Evolutionary conservation across 1,140 invertebrate species (phyloP).

Genomic region (Plodia interpunctella): DNA sequence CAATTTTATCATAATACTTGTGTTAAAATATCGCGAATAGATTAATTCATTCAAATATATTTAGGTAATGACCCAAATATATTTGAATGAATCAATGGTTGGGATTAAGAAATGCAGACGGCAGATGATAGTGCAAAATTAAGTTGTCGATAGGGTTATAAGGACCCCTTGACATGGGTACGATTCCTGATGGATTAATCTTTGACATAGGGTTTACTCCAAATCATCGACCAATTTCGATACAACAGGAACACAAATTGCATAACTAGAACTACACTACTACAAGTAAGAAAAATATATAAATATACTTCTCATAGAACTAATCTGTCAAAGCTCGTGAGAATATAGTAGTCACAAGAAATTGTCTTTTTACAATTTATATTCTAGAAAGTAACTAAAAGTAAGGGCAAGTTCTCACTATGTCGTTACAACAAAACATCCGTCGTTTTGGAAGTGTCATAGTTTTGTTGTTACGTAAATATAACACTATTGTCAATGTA

Average conservation of each 20-base stretch:
- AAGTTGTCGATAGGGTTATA: not conserved
- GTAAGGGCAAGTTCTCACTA: not conserved
- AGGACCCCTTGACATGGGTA: not conserved
- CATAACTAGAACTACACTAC: slow-evolving; percentile 53
- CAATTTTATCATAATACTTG: not conserved
- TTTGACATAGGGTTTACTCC: slow-evolving; percentile 16
- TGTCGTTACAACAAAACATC: not conserved
- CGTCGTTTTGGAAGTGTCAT: not conserved
- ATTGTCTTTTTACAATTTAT: slow-evolving; percentile 68
- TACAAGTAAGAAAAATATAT: slow-evolving; percentile 75
- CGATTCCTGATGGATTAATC: not conserved
- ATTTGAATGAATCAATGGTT: not conserved
- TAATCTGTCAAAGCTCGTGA: slow-evolving; percentile 72
- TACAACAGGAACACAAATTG: slow-evolving; percentile 28
- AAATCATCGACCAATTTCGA: slow-evolving; percentile 27
- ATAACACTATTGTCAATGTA: too few relatives aligned
- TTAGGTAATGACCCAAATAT: too few relatives aligned
- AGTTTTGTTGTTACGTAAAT: too few relatives aligned
- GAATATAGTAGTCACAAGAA: slow-evolving; percentile 62
- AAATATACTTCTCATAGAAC: slow-evolving; percentile 66
- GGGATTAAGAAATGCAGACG: not conserved
- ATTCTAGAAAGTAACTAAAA: slow-evolving; percentile 32
- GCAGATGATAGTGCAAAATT: not conserved
- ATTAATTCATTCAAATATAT: not conserved
- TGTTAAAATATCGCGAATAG: not conserved